Conservation (phyloP, 2,113 vertebrate genomes). For the Rhodinocichla rosea region DNA sequence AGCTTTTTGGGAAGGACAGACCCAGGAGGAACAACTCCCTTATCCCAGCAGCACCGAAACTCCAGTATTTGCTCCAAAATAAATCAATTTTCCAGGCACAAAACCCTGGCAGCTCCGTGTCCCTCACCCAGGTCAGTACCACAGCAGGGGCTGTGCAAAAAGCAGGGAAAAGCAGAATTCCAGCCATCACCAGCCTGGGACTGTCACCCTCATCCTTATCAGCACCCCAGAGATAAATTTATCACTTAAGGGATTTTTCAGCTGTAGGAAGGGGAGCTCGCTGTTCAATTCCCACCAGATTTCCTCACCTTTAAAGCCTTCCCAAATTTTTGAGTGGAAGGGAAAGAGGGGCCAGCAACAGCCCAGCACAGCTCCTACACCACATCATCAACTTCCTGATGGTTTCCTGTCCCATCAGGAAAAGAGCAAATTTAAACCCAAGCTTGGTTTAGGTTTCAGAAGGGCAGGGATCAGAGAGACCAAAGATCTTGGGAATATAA, state of each 20-base stretch:
- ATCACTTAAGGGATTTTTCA: not conserved
- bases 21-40: not conserved
- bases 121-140: fast-evolving
- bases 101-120: fast-evolving
- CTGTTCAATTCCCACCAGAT: not conserved
- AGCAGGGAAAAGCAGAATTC: not conserved
- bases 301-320: not conserved
- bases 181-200: not conserved
- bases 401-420: not conserved
- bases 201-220: not conserved
- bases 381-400: not conserved
- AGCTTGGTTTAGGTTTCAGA: not conserved
- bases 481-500: not conserved
- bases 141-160: not conserved
- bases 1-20: not conserved
- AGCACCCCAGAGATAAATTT: fast-evolving
- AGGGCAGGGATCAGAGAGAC: not conserved
- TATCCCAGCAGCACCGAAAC: fast-evolving
- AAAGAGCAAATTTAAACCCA: fast-evolving
- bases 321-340: not conserved
- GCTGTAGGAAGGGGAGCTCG: not conserved
- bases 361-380: not conserved
- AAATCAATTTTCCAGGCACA: not conserved
- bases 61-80: not conserved
- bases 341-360: not conserved